A percentile compares a stretch with the other conserved stretches of the same genome.
These are phyloP conservation scores for Cerastis rubricosa DNA, from an alignment of 2,888 invertebrate genomes.

Conservation along the genomic window DNA sequence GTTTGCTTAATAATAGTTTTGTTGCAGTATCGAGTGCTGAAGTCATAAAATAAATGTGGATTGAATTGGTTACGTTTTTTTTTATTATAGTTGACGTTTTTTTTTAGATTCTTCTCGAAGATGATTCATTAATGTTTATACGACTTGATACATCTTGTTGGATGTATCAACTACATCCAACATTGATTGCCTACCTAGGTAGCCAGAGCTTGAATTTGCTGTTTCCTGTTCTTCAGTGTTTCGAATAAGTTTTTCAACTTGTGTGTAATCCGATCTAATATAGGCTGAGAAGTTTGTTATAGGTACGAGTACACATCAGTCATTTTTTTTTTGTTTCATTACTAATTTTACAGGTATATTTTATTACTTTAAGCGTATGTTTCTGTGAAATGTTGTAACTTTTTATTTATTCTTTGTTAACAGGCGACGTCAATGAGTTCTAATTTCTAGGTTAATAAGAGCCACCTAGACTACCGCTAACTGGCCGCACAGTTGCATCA, in stretches of 20 bases:
- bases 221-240: not conserved
- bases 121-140: not conserved
- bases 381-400: not conserved
- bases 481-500: slow-evolving; percentile 27
- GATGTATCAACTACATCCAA: too few relatives aligned
- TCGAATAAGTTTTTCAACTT: not conserved
- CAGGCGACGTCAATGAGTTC: not conserved
- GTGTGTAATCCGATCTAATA: too few relatives aligned
- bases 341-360: not conserved
- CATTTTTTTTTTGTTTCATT: not conserved
- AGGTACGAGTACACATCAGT: not conserved
- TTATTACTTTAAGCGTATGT: not conserved
- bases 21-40: not conserved
- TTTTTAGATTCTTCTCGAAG: not conserved
- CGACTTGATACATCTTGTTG: not conserved
- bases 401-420: not conserved
- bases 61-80: not conserved
- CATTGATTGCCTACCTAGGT: not conserved
- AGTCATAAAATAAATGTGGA: not conserved
- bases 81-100: not conserved
- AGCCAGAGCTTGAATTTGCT: not conserved
- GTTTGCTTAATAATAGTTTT: slow-evolving; percentile 25
- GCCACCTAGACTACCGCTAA: slow-evolving; percentile 7
- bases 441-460: not conserved
- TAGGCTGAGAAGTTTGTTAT: not conserved